Evolutionary conservation across 2,888 invertebrate genomes (phyloP), one percentile per base, ranked within the genome.

Genomic region (Monochamus alternatus): DNA sequence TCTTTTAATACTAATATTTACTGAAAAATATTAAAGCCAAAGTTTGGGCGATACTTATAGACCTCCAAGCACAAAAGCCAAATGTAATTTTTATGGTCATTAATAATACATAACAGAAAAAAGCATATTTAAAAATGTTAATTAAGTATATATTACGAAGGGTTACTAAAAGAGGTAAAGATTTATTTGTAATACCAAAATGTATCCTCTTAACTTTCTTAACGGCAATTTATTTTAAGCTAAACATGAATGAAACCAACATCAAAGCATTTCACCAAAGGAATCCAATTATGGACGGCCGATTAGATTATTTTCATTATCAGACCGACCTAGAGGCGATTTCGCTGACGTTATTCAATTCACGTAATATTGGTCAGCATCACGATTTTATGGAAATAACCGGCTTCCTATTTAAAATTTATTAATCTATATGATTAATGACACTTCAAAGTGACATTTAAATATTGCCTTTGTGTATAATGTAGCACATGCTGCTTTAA

Each of bases 341-440:
- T 68, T 68, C 58, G 59, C 58, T 43, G 44, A 9, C 12, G 43
- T 30, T 43, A 44, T 44, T 68, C 22, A 58, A 47, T 47, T 47
- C 47, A 47, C 38, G 22, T 55, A n/a, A 58, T 60, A 60, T 69
- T 9, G 58, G 55, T 58, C 68, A 68, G 59, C 60, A 60, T 32
- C 69, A 3, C 12, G 51, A 51, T 55, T n/a, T 58, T 59, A 38
- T 69, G 38, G 55, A 69, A 69, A 69, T 51, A 31, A 43, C 69
- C 43, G 14, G 59, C 22, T 60, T 22, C 64, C 64, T 69, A 38
- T 60, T 69, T 47, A 69, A 47, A 69, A 59, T 60, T 38, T 68
- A 68, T 59, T 58, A 59, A 58, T 69, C 51, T 47, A 47, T 69
- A 47, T 69, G 69, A 69, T 69, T 69, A 60, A 69, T 69, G 69